Evolutionary conservation across 2,888 invertebrate species (phyloP).

Genomic region (Serripes groenlandicus): DNA sequence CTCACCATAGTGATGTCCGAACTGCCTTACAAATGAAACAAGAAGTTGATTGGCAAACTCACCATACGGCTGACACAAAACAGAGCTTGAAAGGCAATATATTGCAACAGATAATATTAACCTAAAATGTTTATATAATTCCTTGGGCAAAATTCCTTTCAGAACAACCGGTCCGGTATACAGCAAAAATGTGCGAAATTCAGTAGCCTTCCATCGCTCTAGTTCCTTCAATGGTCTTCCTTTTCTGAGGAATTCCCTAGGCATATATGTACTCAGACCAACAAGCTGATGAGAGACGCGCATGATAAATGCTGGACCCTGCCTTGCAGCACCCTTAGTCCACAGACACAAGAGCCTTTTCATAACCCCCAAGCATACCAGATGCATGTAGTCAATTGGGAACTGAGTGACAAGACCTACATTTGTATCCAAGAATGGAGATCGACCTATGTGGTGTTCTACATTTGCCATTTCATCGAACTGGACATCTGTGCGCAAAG

Average conservation of each 20-base stretch:
- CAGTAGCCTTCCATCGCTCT: conserved; percentile 80
- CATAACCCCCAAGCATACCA: conserved; percentile 78
- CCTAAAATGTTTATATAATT: conserved; percentile 50
- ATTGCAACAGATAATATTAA: conserved; percentile 66
- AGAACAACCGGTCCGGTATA: conserved; percentile 78
- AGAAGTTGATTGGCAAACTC: conserved; percentile 69
- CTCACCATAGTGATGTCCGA: conserved; percentile 80
- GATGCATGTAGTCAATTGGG: conserved; percentile 82
- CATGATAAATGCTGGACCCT: conserved; percentile 15
- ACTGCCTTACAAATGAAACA: conserved; percentile 72
- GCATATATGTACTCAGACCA: conserved; percentile 27
- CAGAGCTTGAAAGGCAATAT: conserved; percentile 66
- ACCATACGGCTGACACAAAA: conserved; percentile 62
- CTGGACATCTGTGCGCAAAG: conserved; percentile 48
- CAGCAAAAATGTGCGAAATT: conserved; percentile 76
- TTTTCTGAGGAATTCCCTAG: conserved; percentile 76
- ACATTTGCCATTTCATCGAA: conserved; percentile 64
- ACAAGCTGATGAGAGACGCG: conserved; percentile 29
- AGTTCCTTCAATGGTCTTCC: conserved; percentile 73
- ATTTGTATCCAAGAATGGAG: conserved; percentile 55
- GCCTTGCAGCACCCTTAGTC: conserved; percentile 64
- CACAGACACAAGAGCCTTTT: conserved; percentile 65
- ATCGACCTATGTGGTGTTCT: conserved; percentile 65
- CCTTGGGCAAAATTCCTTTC: conserved; percentile 52
- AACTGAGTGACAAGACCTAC: conserved; percentile 72